Conservation (phyloP, 2,888 invertebrate species). For the Drosophila ustulata region DNA sequence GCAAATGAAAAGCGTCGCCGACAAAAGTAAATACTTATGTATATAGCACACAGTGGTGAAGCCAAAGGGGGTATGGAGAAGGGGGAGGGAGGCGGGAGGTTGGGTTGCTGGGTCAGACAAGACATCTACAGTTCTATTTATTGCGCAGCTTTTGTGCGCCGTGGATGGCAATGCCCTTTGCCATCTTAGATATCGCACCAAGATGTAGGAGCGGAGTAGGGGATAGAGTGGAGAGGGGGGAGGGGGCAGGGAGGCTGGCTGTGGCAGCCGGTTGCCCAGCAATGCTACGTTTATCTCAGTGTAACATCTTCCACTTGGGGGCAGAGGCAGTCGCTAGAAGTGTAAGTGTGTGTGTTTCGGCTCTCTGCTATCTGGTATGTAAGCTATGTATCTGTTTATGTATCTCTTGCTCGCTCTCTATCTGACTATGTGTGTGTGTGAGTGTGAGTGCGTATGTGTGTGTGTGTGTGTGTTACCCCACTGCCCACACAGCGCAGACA, state of each 20-base stretch:
- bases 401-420: constrained; percentile 8
- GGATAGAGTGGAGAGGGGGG: background rate
- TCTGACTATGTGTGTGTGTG: constrained; percentile 6
- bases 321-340: constrained; percentile 36
- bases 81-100: background rate
- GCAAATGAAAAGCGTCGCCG: constrained; percentile 53
- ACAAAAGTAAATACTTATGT: constrained; percentile 57
- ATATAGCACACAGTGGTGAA: constrained; percentile 10
- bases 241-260: background rate
- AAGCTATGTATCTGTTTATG: constrained; percentile 24
- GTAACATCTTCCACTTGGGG: constrained; percentile 76
- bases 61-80: background rate
- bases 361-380: constrained; percentile 29
- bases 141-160: constrained; percentile 78
- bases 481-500: constrained; percentile 51
- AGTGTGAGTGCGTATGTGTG: constrained; percentile 11
- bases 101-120: constrained; percentile 54
- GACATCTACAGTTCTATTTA: constrained; percentile 69
- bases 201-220: constrained; percentile 47
- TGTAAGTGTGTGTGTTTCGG: constrained; percentile 20
- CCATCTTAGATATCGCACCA: constrained; percentile 80
- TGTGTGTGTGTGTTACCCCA: constrained; percentile 38
- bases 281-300: constrained; percentile 73
- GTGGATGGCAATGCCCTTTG: constrained; percentile 82
- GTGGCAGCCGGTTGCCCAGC: constrained; percentile 46